Evolutionary conservation across 2,113 vertebrate species (phyloP), one percentile per base, ranked within the genome.

Genomic region (Zingel zingel): DNA sequence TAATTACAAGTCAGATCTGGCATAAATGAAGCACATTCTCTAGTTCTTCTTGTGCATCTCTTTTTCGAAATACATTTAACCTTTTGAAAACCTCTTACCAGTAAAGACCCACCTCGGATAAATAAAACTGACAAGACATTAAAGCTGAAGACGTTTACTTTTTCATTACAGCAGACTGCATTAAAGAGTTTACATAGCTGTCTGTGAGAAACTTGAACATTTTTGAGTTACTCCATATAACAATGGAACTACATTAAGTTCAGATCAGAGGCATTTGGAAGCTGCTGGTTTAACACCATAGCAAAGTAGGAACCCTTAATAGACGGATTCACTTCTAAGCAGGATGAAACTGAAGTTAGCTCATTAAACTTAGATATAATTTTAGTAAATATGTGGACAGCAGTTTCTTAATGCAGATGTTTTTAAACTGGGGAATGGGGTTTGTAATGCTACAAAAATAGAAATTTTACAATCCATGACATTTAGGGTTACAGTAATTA

Each of bases 381-480:
- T 74, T 71, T 36, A 77, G 63, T 74, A 80, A 77, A 56, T 74
- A 18, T 39, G 16, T 25, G 14, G 50, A 56, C 56, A 80, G 56
- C 47, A 8, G 23, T 64, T 70, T 63, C 3, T 76, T 67, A 48
- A 70, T 74, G 43, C 45, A 79, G 25, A 64, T 4, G 6, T 47
- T 71, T 33, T 81, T 69, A 57, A 57, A 88, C 11, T n/a, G 23
- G 59, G 15, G 1, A 21, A 59, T 30, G 39, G 16, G 19, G 33
- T 77, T 58, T 50, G 14, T 57, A 59, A 48, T 82, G 58, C 68
- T 86, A 88, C 36, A 90, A 90, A 89, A 88, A 84, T 82, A 91
- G 57, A 86, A 71, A 63, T 76, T 10, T 16, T 67, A 67, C 43
- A 76, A 70, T 68, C 69, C 33, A 53, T 74, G 61, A 54, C 16